These are phyloP conservation scores for Epsilonema sp. DNA, from an alignment of 2,888 invertebrate species.

Conservation along the genomic window DNA sequence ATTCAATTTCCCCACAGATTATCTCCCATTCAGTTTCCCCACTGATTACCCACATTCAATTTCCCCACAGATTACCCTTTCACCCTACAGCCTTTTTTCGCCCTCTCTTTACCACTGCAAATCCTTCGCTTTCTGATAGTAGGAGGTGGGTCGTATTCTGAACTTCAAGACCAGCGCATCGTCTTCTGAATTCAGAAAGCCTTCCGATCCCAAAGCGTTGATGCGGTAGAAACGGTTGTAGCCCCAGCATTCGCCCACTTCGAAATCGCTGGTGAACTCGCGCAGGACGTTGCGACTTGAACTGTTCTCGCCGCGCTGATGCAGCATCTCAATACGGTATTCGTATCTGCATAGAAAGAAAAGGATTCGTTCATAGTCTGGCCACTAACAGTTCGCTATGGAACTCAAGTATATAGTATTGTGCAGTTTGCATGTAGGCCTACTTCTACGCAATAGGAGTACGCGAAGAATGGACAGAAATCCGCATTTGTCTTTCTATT, in stretches of 20 bases:
- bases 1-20: too few species aligned
- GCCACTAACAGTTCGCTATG: too few species aligned
- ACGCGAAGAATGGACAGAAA: too few species aligned
- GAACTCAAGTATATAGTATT: too few species aligned
- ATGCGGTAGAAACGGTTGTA: conserved; percentile 78
- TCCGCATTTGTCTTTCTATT: too few species aligned
- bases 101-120: conserved; percentile 87
- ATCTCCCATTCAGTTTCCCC: too few species aligned
- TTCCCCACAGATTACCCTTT: too few species aligned
- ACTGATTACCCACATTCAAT: too few species aligned
- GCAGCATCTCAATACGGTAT: conserved; percentile 81
- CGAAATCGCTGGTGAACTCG: conserved; percentile 85
- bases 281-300: conserved; percentile 57
- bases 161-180: conserved; percentile 67
- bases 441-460: too few species aligned
- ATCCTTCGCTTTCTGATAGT: conserved; percentile 75
- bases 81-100: too few species aligned
- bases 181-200: conserved; percentile 59
- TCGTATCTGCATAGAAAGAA: conserved; percentile 45
- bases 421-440: too few species aligned
- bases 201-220: conserved; percentile 68
- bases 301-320: conserved; percentile 48
- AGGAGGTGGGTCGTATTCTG: conserved; percentile 77
- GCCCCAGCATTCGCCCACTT: conserved; percentile 88
- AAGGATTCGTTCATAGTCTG: too few species aligned